Evolutionary conservation across 1,140 invertebrate genomes (phyloP), one percentile per base, ranked within the genome.

Genomic region (Eufriesea mexicana): DNA sequence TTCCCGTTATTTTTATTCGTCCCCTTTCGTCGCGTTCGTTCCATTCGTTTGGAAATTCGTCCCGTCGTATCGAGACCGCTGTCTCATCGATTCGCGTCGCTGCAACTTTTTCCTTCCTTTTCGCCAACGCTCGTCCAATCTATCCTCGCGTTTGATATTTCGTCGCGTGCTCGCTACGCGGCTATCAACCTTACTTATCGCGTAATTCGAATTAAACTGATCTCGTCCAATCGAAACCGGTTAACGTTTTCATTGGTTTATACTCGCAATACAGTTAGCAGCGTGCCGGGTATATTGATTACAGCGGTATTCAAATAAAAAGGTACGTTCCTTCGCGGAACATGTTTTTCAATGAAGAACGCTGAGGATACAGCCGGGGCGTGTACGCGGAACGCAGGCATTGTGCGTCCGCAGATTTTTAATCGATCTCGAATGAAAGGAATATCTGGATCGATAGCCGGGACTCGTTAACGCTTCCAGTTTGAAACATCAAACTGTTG

Each of bases 41-140:
- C 57, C 42, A 45, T 64, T 76, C 59, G 28, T 62, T 70, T 81
- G 75, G 84, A 86, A 89, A 86, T 83, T 62, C 73, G 62, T 42
- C n/a, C 18, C 28, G 51, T 66, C 18, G 28, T 42, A 54, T 61
- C 51, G n/a, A 8, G 9, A 49, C 64, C 9, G 18, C 7, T 73
- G 62, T 72, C 77, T 82, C 84, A 74, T 89, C 85, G 84, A 83
- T 86, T 86, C 68, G n/a, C n/a, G n/a, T 51, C 28, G 61, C 59
- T 51, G 64, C 57, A 76, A 76, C 88, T 86, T 47, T 66, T 25
- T 86, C 49, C 49, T 54, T 62, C 47, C 14, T 14, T 49, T 6
- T n/a, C 5, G 25, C 12, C n/a, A 54, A 42, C 18, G 64, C 7
- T 12, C 59, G 51, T 20, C 10, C 51, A 42, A 49, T 18, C 12